phyloP scores from a whole-genome alignment of 2,797 vertebrate species.

The Melanotaenia nigrans region DNA sequence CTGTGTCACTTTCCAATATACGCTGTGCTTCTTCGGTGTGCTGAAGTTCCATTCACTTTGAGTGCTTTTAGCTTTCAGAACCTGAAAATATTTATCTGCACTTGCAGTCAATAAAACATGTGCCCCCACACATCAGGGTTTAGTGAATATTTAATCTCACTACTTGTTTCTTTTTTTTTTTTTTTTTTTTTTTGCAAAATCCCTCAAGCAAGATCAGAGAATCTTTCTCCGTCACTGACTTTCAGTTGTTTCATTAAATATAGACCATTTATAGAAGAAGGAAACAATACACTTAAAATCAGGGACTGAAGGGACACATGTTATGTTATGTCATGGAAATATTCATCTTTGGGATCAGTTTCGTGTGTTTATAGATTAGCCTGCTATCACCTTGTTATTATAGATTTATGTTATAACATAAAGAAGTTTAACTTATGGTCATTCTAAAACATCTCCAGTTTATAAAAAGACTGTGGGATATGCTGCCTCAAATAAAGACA shows the following conservation, averaged over 20 bases:
- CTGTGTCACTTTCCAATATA: slow-evolving; percentile 35
- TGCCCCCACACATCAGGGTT: slow-evolving; percentile 57
- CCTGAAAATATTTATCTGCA: slow-evolving; percentile 72
- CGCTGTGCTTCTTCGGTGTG: slow-evolving; percentile 11
- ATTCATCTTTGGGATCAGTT: background rate
- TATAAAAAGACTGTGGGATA: no score
- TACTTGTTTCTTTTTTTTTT: slow-evolving; percentile 77
- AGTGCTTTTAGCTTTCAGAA: slow-evolving; percentile 71
- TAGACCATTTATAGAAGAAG: slow-evolving; percentile 60
- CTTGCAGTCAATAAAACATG: slow-evolving; percentile 84
- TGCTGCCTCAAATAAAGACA: no score
- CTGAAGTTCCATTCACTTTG: slow-evolving; percentile 52
- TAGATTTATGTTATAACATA: no score
- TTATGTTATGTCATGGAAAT: background rate
- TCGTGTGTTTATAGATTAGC: background rate
- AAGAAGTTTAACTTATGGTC: no score
- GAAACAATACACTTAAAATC: slow-evolving; percentile 45
- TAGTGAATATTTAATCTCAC: slow-evolving; percentile 82
- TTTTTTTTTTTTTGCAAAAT: slow-evolving; percentile 78
- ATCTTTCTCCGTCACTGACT: slow-evolving; percentile 60
- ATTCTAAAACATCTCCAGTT: no score
- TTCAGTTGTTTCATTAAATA: slow-evolving; percentile 72
- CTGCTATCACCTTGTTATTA: no score
- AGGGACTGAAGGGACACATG: slow-evolving; percentile 9
- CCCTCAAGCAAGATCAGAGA: slow-evolving; percentile 66